Conservation (phyloP, 2,797 vertebrate genomes). For the Oryzias sinensis region DNA sequence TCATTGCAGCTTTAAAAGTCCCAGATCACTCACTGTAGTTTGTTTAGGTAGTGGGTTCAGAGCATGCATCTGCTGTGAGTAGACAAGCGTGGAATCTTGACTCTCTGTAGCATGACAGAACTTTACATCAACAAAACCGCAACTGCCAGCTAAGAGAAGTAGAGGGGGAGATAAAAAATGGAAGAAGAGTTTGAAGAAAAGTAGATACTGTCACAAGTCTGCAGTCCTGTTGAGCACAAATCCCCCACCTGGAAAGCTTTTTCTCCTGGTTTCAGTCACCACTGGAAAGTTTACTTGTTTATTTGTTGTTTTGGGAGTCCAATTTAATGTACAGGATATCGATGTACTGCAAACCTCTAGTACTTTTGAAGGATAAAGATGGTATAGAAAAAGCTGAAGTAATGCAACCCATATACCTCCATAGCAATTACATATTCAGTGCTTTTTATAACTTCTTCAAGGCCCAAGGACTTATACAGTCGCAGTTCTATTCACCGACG, state of each 20-base stretch:
- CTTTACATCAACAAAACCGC: conserved; percentile 51
- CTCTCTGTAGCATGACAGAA: conserved; percentile 45
- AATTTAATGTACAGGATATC: neutral
- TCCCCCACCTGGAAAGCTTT: too few species aligned
- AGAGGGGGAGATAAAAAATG: conserved; percentile 46
- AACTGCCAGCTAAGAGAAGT: conserved; percentile 47
- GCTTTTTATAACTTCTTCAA: too few species aligned
- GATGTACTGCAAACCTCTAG: neutral
- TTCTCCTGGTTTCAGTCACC: conserved; percentile 6
- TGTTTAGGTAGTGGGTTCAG: conserved; percentile 37
- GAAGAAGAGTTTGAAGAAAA: conserved; percentile 48
- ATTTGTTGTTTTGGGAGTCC: conserved; percentile 29
- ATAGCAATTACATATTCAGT: too few species aligned
- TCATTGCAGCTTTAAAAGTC: conserved; percentile 32
- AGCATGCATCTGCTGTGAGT: conserved; percentile 39
- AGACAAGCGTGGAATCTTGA: conserved; percentile 39
- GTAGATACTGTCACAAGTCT: conserved; percentile 53
- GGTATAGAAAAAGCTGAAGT: neutral
- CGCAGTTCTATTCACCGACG: too few species aligned
- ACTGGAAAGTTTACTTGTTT: conserved; percentile 37
- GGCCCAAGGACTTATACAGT: too few species aligned
- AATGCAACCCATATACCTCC: too few species aligned
- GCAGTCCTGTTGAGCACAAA: conserved; percentile 2
- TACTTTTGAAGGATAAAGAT: neutral
- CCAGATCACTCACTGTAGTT: conserved; percentile 35